Evolutionary conservation across 2,888 invertebrate species (phyloP).

Genomic region (Brachylomia viminalis): DNA sequence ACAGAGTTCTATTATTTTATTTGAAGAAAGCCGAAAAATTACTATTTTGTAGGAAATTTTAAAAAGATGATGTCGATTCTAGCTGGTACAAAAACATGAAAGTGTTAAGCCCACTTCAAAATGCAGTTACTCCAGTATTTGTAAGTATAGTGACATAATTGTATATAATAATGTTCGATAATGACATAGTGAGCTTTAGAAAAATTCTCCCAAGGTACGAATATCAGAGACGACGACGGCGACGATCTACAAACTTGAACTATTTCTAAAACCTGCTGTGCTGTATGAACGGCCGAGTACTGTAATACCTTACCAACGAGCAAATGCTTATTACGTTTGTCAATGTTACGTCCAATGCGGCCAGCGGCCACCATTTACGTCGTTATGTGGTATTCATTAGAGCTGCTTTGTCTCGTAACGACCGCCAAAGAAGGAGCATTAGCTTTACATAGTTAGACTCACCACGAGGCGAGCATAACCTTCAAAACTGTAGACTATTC

Average conservation of each 20-base stretch:
- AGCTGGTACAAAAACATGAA: neutral
- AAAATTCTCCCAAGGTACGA: neutral
- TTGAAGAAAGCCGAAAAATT: neutral
- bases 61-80: neutral
- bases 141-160: neutral
- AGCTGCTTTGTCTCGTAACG: slow-evolving; percentile 44
- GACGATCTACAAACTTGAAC: neutral
- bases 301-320: slow-evolving; percentile 13
- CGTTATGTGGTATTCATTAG: slow-evolving; percentile 62
- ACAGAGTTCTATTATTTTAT: neutral
- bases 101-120: neutral
- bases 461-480: slow-evolving; percentile 36
- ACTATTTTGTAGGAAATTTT: neutral
- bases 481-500: slow-evolving; percentile 27
- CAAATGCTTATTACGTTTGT: slow-evolving; percentile 29
- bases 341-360: slow-evolving; percentile 76
- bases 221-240: neutral
- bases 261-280: neutral
- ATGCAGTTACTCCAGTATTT: neutral
- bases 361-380: slow-evolving; percentile 67
- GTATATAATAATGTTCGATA: no score
- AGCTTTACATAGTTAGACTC: slow-evolving; percentile 22
- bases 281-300: neutral
- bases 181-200: neutral
- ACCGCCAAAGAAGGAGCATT: slow-evolving; percentile 51